A percentile compares a stretch with the other conserved stretches of the same genome.
phyloP scores from a whole-genome alignment of 2,113 vertebrate species.

The Bostrychus sinensis region DNA sequence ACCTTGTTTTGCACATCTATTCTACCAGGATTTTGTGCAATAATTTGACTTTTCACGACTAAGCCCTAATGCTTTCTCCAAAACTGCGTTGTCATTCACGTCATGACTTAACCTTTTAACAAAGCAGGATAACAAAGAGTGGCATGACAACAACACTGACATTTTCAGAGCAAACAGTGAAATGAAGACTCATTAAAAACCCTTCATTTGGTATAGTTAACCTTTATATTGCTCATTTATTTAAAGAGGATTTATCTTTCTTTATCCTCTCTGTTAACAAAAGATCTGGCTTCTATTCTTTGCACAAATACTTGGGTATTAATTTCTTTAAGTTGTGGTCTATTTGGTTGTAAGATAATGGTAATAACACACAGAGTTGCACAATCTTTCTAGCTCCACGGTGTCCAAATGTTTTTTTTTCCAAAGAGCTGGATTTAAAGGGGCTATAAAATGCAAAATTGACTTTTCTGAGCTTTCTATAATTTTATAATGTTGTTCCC shows the following conservation, averaged over 20 bases:
- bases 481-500: too few relatives aligned
- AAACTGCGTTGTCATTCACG: constrained; percentile 14
- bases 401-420: too few relatives aligned
- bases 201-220: constrained; percentile 15
- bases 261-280: neutral
- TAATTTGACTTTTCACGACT: constrained; percentile 19
- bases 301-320: too few relatives aligned
- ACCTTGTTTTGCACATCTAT: constrained; percentile 11
- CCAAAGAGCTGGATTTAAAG: too few relatives aligned
- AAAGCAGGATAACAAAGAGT: constrained; percentile 8
- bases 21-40: too few relatives aligned
- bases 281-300: too few relatives aligned
- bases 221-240: constrained; percentile 27
- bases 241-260: constrained; percentile 1
- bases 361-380: too few relatives aligned
- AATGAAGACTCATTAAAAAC: constrained; percentile 12
- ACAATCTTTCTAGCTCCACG: too few relatives aligned
- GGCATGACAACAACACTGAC: constrained; percentile 3
- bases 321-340: too few relatives aligned
- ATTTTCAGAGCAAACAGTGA: neutral
- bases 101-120: constrained; percentile 31
- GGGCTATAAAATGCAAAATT: too few relatives aligned
- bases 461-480: too few relatives aligned
- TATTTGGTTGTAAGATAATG: too few relatives aligned
- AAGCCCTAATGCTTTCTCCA: constrained; percentile 30